Evolutionary conservation across 1,140 invertebrate species (phyloP).

Genomic region (Zaprionus davidi): DNA sequence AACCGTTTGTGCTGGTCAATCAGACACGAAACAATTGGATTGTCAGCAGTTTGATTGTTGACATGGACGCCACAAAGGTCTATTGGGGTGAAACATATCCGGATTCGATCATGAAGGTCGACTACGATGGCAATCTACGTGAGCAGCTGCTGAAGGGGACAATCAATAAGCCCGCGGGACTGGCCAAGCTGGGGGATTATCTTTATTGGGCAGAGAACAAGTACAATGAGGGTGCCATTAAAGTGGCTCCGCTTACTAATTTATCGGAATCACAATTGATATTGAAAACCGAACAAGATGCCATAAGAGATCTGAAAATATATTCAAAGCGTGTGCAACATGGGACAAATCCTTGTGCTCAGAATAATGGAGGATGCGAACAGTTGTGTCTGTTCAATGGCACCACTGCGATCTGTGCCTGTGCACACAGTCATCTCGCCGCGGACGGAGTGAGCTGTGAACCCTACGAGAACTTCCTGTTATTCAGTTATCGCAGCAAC

Average conservation of each 20-base stretch:
- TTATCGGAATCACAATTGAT: slow-evolving; percentile 86
- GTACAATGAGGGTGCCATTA: slow-evolving; percentile 88
- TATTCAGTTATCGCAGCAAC: slow-evolving; percentile 90
- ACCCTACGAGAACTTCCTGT: slow-evolving; percentile 90
- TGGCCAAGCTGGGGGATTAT: slow-evolving; percentile 74
- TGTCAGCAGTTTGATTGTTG: slow-evolving; percentile 90
- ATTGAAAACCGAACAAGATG: slow-evolving; percentile 87
- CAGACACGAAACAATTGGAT: slow-evolving; percentile 85
- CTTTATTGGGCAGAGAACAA: slow-evolving; percentile 85
- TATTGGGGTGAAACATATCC: slow-evolving; percentile 96
- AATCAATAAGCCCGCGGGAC: slow-evolving; percentile 91
- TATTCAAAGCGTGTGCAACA: slow-evolving; percentile 86
- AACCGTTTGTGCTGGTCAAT: slow-evolving; percentile 80
- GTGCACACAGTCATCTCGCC: slow-evolving; percentile 89
- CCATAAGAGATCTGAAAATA: slow-evolving; percentile 89
- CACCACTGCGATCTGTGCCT: slow-evolving; percentile 88
- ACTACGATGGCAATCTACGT: slow-evolving; percentile 90
- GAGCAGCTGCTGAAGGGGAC: slow-evolving; percentile 88
- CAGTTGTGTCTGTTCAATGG: slow-evolving; percentile 93
- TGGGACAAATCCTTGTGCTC: slow-evolving; percentile 88
- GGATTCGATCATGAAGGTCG: slow-evolving; percentile 91
- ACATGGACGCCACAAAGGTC: slow-evolving; percentile 89
- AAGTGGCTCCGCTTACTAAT: slow-evolving; percentile 87
- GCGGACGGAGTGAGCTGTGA: slow-evolving; percentile 87
- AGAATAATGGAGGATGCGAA: slow-evolving; percentile 91